A percentile compares a stretch with the other conserved stretches of the same genome.
phyloP scores from a whole-genome alignment of 2,888 invertebrate species.

The Heliconius ismenius region DNA sequence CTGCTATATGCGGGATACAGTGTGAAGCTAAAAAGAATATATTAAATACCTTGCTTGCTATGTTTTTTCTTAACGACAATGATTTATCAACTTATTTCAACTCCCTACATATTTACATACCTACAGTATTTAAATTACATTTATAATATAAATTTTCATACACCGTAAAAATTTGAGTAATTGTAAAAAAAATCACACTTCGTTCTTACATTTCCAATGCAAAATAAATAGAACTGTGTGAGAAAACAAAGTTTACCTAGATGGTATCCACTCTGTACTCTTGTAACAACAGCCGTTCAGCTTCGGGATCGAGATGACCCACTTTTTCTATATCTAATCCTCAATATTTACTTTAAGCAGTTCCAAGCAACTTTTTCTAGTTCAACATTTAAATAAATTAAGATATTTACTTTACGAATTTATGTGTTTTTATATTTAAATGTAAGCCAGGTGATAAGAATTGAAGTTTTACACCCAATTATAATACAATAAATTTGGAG shows the following conservation, averaged over 20 bases:
- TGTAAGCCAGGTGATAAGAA: conserved; percentile 9
- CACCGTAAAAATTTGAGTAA: not conserved
- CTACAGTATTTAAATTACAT: not conserved
- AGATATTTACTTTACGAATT: not conserved
- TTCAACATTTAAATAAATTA: not conserved
- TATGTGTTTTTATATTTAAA: not conserved
- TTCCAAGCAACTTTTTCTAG: not conserved
- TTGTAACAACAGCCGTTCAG: conserved; percentile 32
- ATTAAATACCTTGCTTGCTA: not conserved
- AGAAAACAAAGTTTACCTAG: not conserved
- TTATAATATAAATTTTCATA: not conserved
- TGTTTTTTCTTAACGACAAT: not conserved
- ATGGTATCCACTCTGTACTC: not conserved
- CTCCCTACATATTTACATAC: not conserved
- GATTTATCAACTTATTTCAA: not conserved
- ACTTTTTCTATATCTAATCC: conserved; percentile 35
- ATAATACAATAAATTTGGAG: not conserved
- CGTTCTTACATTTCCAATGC: too few species aligned
- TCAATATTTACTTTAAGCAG: conserved; percentile 22
- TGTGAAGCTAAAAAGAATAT: too few species aligned
- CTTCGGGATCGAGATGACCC: conserved; percentile 35
- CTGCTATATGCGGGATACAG: too few species aligned
- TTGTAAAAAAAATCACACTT: too few species aligned
- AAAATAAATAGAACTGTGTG: too few species aligned
- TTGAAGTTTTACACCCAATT: not conserved